Percentiles rank a stretch among this genome's conserved stretches.
Evolutionary conservation across 2,888 invertebrate species (phyloP).

Genomic region (Saturnia pavonia): DNA sequence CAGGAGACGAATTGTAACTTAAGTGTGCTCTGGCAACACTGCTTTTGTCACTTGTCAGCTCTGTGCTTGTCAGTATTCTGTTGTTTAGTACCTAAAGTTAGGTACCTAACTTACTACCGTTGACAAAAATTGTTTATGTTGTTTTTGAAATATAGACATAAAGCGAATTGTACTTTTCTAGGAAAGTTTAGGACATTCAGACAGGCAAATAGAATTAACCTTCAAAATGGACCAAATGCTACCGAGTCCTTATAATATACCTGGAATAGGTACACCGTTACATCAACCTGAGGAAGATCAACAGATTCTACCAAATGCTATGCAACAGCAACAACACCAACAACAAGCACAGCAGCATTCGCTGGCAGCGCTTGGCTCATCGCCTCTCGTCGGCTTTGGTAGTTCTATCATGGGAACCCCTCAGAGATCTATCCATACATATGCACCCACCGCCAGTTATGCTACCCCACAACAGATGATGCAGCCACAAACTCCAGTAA

Average conservation of each 20-base stretch:
- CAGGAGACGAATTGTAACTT: no score
- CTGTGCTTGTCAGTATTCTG: no score
- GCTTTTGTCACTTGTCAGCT: no score
- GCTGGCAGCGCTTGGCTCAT: constrained; percentile 81
- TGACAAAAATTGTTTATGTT: background rate
- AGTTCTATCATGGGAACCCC: constrained; percentile 85
- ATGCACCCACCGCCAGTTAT: constrained; percentile 88
- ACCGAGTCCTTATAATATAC: constrained; percentile 94
- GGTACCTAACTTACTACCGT: no score
- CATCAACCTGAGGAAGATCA: constrained; percentile 96
- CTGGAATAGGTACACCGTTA: constrained; percentile 93
- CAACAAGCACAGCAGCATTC: constrained; percentile 85
- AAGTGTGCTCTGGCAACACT: no score
- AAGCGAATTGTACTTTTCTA: background rate
- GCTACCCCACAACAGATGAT: constrained; percentile 92
- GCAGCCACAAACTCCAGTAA: constrained; percentile 95
- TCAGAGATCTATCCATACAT: constrained; percentile 88
- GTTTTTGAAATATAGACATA: background rate
- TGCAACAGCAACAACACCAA: constrained; percentile 89
- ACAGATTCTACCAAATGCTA: constrained; percentile 92
- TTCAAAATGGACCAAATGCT: constrained; percentile 93
- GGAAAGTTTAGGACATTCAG: background rate
- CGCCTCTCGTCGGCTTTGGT: constrained; percentile 83
- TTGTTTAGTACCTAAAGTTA: no score
- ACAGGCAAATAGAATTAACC: background rate